These are phyloP conservation scores for Drosophila saltans DNA, from an alignment of 1,140 invertebrate genomes.

Conservation along the genomic window DNA sequence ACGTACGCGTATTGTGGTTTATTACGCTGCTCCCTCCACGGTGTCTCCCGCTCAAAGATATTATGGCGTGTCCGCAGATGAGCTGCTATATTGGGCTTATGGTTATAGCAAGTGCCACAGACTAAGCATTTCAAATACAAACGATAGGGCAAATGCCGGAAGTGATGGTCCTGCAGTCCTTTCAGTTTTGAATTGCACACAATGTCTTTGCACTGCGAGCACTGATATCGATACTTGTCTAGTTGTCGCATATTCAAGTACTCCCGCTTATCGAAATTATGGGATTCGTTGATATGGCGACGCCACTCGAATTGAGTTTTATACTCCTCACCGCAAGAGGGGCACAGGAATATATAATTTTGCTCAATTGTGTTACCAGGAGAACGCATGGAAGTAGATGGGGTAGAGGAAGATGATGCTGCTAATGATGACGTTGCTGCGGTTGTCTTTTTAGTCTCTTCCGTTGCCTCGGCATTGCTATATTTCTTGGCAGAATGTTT, in stretches of 20 bases:
- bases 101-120: slow-evolving; percentile 79
- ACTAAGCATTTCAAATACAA: slow-evolving; percentile 74
- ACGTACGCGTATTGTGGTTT: slow-evolving; percentile 39
- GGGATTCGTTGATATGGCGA: slow-evolving; percentile 75
- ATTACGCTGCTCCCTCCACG: slow-evolving; percentile 29
- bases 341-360: slow-evolving; percentile 74
- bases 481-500: slow-evolving; percentile 37
- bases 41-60: slow-evolving; percentile 53
- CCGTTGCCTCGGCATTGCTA: slow-evolving; percentile 28
- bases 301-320: slow-evolving; percentile 77
- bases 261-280: slow-evolving; percentile 75
- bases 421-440: background rate
- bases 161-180: slow-evolving; percentile 77
- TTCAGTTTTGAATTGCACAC: slow-evolving; percentile 76
- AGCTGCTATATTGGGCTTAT: slow-evolving; percentile 75
- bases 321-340: slow-evolving; percentile 70
- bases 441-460: slow-evolving; percentile 4
- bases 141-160: slow-evolving; percentile 71
- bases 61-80: slow-evolving; percentile 72
- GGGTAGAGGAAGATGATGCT: background rate
- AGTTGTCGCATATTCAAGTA: slow-evolving; percentile 72
- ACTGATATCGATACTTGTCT: slow-evolving; percentile 77
- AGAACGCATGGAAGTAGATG: background rate
- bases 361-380: slow-evolving; percentile 59
- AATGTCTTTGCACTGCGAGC: slow-evolving; percentile 70